Conservation (phyloP, 2,888 invertebrate genomes). For the Exocentrus adspersus region DNA sequence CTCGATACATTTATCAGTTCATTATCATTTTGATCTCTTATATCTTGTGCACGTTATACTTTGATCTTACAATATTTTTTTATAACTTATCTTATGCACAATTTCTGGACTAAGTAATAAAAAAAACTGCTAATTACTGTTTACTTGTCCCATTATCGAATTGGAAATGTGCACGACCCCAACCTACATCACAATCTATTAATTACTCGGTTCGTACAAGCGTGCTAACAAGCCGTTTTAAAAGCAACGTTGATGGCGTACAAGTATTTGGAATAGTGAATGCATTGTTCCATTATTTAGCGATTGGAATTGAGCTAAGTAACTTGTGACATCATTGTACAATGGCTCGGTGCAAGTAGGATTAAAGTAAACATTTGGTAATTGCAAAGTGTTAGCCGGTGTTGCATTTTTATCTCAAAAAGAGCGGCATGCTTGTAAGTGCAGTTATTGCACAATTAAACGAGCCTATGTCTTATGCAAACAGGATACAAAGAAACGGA, state of each 20-base stretch:
- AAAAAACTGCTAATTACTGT: no score
- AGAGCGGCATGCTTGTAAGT: no score
- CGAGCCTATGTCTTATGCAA: no score
- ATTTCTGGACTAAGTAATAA: no score
- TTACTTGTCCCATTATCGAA: conserved; percentile 2
- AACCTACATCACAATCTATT: conserved; percentile 11
- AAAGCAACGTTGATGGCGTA: conserved; percentile 13
- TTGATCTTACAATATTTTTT: no score
- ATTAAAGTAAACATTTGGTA: not conserved
- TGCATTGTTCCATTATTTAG: conserved; percentile 2
- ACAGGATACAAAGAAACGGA: no score
- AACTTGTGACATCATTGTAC: not conserved
- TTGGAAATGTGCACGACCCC: no score
- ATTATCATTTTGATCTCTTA: no score
- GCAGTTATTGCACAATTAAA: no score
- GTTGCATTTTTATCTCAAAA: not conserved
- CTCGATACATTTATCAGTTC: no score
- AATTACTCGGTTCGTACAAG: conserved; percentile 8
- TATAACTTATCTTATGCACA: no score
- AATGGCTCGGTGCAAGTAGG: not conserved
- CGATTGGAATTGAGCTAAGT: not conserved
- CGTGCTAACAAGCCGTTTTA: conserved; percentile 16
- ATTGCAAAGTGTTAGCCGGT: not conserved
- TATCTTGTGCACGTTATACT: no score
- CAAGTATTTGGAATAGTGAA: not conserved